These are phyloP conservation scores for Solenodon paradoxus DNA, from an alignment of 2,113 vertebrate species.

Conservation along the genomic window DNA sequence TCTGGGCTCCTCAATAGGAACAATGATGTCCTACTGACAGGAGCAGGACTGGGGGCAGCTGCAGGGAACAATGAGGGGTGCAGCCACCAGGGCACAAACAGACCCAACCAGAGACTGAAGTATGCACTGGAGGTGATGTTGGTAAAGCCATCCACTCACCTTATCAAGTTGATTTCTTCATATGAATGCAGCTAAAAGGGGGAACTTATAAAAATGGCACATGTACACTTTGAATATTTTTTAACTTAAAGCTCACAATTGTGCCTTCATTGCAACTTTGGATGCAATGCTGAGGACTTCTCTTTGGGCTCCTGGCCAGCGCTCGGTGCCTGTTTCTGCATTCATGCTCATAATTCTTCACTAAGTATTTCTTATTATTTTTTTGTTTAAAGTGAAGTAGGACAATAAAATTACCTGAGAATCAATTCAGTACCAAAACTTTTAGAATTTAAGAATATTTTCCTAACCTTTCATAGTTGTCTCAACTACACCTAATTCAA, in stretches of 20 bases:
- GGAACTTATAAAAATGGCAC: background rate
- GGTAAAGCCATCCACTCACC: no score
- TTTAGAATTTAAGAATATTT: background rate
- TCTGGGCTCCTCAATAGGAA: background rate
- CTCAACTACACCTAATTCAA: background rate
- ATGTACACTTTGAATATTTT: background rate
- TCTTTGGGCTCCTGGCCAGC: background rate
- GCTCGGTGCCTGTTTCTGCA: background rate
- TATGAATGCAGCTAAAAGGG: no score
- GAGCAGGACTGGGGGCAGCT: no score
- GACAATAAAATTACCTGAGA: background rate
- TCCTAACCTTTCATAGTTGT: background rate
- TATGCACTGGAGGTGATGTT: background rate
- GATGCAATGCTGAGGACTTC: background rate
- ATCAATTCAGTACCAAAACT: background rate
- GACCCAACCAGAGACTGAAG: background rate
- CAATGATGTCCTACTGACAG: background rate
- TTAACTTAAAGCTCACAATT: background rate
- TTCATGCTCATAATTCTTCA: background rate
- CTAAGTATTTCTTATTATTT: background rate
- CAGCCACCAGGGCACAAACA: no score
- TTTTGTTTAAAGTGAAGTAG: background rate
- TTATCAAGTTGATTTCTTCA: no score
- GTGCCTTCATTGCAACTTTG: background rate
- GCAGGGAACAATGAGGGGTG: fast-evolving